These are phyloP conservation scores for Caenorhabditis sp. DNA, from an alignment of 2,888 invertebrate species.

Conservation along the genomic window DNA sequence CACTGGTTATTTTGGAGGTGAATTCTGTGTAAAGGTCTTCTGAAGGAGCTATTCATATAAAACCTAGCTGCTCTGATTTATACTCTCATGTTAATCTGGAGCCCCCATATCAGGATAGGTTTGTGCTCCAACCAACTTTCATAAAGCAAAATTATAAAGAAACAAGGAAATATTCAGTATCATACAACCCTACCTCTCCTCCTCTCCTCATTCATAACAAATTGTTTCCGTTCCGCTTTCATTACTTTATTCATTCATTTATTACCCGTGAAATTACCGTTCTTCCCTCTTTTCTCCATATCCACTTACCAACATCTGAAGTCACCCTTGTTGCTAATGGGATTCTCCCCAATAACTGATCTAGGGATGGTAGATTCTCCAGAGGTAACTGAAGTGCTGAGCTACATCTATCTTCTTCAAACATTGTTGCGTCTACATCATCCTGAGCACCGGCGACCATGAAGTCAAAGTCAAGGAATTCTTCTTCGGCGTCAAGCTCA, in stretches of 20 bases:
- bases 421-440: constrained; percentile 33
- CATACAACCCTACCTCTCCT: background rate
- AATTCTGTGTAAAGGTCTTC: too few relatives aligned
- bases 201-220: background rate
- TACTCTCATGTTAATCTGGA: too few relatives aligned
- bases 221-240: background rate
- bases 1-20: too few relatives aligned
- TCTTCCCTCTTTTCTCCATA: too few relatives aligned
- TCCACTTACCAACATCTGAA: constrained; percentile 22
- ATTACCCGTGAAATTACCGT: background rate
- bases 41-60: too few relatives aligned
- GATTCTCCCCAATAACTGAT: constrained; percentile 29
- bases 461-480: constrained; percentile 36
- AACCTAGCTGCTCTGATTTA: too few relatives aligned
- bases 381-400: constrained; percentile 24
- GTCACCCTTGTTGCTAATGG: constrained; percentile 38
- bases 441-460: constrained; percentile 33
- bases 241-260: background rate
- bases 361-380: constrained; percentile 22
- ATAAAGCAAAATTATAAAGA: too few relatives aligned
- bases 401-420: constrained; percentile 37
- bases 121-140: too few relatives aligned
- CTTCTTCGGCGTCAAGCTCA: constrained; percentile 39
- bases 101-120: too few relatives aligned
- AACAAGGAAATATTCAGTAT: too few relatives aligned